A percentile compares a stretch with the other conserved stretches of the same genome.
phyloP scores from a whole-genome alignment of 2,888 invertebrate genomes.

The Arrhopalites spinosus region DNA sequence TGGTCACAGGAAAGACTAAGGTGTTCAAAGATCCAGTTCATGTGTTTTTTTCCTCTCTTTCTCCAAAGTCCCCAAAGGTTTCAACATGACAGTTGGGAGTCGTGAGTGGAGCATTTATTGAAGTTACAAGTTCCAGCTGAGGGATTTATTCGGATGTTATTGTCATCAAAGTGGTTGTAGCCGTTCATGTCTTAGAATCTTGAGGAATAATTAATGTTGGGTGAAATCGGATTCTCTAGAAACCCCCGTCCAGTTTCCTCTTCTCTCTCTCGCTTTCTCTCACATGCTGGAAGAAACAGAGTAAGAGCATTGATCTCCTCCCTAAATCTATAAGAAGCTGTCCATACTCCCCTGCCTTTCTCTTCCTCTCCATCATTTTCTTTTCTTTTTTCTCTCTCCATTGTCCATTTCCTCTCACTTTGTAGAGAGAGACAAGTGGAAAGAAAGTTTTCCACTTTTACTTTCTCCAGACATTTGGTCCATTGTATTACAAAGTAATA shows the following conservation, averaged over 20 bases:
- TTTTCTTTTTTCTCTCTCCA: background rate
- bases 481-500: too few relatives aligned
- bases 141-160: slow-evolving; percentile 37
- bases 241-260: background rate
- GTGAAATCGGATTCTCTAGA: slow-evolving; percentile 31
- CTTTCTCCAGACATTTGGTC: too few relatives aligned
- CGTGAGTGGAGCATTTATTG: slow-evolving; percentile 33
- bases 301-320: background rate
- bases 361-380: background rate
- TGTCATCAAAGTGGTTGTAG: slow-evolving; percentile 32
- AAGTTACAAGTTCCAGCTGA: slow-evolving; percentile 32
- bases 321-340: background rate
- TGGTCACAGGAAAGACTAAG: background rate
- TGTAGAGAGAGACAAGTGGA: too few relatives aligned
- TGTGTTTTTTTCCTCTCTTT: slow-evolving; percentile 7
- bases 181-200: slow-evolving; percentile 25
- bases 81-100: slow-evolving; percentile 23
- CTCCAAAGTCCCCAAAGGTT: slow-evolving; percentile 10
- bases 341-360: background rate
- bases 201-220: slow-evolving; percentile 39
- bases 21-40: slow-evolving; percentile 7
- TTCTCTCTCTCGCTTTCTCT: background rate
- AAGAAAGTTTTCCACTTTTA: too few relatives aligned
- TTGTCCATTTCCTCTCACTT: too few relatives aligned
- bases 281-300: too few relatives aligned